Evolutionary conservation across 2,888 invertebrate genomes (phyloP).

Genomic region (Villa cingulata): DNA sequence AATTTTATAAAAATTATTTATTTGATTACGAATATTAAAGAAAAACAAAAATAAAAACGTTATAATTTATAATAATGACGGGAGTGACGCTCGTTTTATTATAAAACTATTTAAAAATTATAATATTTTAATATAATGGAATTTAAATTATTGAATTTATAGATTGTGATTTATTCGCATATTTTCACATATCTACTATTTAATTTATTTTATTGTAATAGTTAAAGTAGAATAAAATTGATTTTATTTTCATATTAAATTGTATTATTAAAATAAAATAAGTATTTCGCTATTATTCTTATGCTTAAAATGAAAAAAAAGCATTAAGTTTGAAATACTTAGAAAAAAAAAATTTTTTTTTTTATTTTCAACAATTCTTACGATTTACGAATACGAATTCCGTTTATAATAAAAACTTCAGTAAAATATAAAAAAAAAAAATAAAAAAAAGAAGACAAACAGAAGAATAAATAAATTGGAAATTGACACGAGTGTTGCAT

Average conservation of each 20-base stretch:
- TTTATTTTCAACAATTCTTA: background rate
- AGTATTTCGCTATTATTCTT: no score
- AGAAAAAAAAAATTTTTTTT: background rate
- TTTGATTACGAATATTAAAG: background rate
- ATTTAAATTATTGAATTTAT: background rate
- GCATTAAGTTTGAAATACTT: no score
- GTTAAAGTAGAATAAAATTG: no score
- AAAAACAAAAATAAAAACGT: background rate
- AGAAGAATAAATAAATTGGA: no score
- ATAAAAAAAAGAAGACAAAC: background rate
- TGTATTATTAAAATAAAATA: no score
- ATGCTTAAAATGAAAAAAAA: no score
- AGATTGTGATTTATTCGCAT: background rate
- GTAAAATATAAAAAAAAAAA: background rate
- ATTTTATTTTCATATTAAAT: no score
- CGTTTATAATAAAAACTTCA: background rate
- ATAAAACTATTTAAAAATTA: background rate
- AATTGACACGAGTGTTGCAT: background rate
- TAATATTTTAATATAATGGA: no score
- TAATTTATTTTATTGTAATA: no score
- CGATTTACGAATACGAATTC: no score
- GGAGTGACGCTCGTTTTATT: background rate
- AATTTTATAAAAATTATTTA: background rate
- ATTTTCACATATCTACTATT: background rate
- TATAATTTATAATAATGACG: background rate